Evolutionary conservation across 2,797 vertebrate genomes (phyloP).

Genomic region (Otolemur crassicaudatus): DNA sequence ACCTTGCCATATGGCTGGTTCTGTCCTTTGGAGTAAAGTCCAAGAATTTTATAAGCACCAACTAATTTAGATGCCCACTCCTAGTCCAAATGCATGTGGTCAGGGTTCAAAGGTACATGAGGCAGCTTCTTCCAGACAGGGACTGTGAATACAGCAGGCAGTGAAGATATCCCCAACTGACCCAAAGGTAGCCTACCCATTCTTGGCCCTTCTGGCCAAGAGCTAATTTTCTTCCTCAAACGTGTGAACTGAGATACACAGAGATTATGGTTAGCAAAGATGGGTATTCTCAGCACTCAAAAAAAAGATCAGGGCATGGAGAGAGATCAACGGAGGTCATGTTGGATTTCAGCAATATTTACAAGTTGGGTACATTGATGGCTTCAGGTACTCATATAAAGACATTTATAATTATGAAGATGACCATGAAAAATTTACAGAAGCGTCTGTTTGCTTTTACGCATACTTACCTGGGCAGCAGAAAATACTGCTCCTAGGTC

Average conservation of each 20-base stretch:
- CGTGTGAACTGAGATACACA: neutral
- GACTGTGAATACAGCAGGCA: neutral
- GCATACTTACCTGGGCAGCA: neutral
- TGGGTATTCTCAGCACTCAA: fast-evolving
- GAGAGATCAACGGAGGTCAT: neutral
- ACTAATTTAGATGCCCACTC: neutral
- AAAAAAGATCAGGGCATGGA: neutral
- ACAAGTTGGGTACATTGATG: neutral
- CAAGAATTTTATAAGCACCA: neutral
- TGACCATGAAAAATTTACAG: neutral
- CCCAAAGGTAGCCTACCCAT: neutral
- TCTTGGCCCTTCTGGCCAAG: neutral
- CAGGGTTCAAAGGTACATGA: neutral
- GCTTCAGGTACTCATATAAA: neutral
- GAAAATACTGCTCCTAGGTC: neutral
- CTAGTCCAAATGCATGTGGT: neutral
- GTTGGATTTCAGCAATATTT: neutral
- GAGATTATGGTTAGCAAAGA: neutral
- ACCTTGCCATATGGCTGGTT: neutral
- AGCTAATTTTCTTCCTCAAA: neutral
- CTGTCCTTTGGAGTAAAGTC: neutral
- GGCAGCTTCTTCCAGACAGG: neutral
- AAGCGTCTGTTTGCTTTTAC: neutral
- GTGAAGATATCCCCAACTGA: neutral
- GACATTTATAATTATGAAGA: neutral